These are phyloP conservation scores for Timandra comae DNA, from an alignment of 2,888 invertebrate species.

Conservation along the genomic window DNA sequence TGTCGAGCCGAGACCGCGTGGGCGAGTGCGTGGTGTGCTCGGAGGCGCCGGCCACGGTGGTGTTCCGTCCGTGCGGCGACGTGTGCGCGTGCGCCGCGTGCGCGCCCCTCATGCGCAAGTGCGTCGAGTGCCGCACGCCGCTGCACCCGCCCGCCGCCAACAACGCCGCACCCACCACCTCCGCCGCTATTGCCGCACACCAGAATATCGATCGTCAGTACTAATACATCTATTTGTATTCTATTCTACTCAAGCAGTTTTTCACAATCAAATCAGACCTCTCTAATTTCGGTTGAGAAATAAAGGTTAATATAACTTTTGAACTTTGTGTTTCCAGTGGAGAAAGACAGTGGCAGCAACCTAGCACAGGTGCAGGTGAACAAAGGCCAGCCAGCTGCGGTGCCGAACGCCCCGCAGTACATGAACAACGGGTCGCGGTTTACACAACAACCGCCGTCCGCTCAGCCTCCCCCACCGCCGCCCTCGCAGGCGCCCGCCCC, in stretches of 20 bases:
- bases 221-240: background rate
- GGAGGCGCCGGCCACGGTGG: constrained; percentile 92
- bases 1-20: constrained; percentile 87
- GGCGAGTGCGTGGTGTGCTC: constrained; percentile 98
- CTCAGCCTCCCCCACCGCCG: constrained; percentile 9
- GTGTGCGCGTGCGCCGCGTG: constrained; percentile 93
- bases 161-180: constrained; percentile 31
- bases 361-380: constrained; percentile 65
- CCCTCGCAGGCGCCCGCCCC: constrained; percentile 27
- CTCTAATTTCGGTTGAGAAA: no score
- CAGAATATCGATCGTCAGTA: constrained; percentile 36
- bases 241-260: background rate
- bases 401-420: constrained; percentile 63
- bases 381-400: constrained; percentile 65
- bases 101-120: constrained; percentile 97
- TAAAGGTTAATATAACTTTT: no score
- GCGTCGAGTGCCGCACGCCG: constrained; percentile 94
- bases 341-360: constrained; percentile 57
- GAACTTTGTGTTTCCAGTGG: constrained; percentile 37
- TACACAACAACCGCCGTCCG: constrained; percentile 42
- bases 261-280: no score
- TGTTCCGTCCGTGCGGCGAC: constrained; percentile 97
- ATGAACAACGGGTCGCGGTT: constrained; percentile 65
- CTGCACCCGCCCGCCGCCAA: constrained; percentile 70
- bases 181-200: constrained; percentile 10